Base-by-base conservation (phyloP, 2,797 vertebrate genomes). In the Onychomys arenicola region DNA sequence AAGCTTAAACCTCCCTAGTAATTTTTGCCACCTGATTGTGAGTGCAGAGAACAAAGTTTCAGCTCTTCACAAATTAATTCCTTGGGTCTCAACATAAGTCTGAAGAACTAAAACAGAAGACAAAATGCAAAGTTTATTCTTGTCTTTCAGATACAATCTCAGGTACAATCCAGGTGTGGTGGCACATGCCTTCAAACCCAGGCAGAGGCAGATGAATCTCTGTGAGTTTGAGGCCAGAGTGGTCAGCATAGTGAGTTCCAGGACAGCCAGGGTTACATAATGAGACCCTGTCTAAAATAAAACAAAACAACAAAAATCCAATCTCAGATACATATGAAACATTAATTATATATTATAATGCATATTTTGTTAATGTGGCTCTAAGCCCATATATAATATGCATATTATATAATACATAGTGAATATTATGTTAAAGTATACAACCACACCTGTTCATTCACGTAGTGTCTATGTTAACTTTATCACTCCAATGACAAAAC, bases 31-130 rank as follows among this genome's bases (percentile, higher is more conserved):
- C 75, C n/a, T 69, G 77, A 88, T 55, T 82, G 46, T 49, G 71
- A 86, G 65, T 76, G 27, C 69, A 71, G 80, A 63, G 43, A 21
- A 46, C 87, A 85, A 78, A 21, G 5, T 82, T 94, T 93, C 55
- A 27, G 57, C 32, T 92, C 88, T 92, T 73, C 43, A 81, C 6
- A 49, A 93, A 37, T 83, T 84, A 84, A 69, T 55, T 81, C 25
- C 94, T 69, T 82, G 77, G 7, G 14, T 65, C 76, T 91, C 49
- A 94, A 95, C 85, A 67, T 40, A n/a, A 89, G 52, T 81, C 46
- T 63, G 19, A 92, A 87, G 77, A 93, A 94, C 81, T 27, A 34
- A 89, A 93, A 59, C 19, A 55, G 19, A 23, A 90, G 61, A 90
- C 82, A 43, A 43, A 63, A 80, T 82, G 77, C 84, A 78, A 97